These are phyloP conservation scores for Epizoanthus rinbou DNA, from an alignment of 92 coral and sea anemone species.

Conservation along the genomic window DNA sequence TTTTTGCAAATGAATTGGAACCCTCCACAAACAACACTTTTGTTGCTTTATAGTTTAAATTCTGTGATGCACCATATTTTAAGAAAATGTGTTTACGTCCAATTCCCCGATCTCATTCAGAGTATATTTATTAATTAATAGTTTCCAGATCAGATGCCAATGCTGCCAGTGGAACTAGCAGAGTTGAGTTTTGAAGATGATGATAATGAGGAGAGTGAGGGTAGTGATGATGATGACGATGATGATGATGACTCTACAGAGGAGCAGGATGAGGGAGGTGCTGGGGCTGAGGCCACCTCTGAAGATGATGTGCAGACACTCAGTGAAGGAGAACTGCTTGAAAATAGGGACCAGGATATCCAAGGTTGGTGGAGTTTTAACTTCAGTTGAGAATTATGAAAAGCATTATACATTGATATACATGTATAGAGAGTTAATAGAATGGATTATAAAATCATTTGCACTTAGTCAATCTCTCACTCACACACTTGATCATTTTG, in stretches of 20 bases:
- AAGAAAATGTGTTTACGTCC: not conserved
- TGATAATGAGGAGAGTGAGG: slow-evolving; percentile 68
- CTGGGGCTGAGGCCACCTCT: slow-evolving; percentile 34
- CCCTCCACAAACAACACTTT: too few species aligned
- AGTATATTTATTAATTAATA: slow-evolving; percentile 12
- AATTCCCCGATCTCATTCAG: too few species aligned
- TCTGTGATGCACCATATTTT: too few species aligned
- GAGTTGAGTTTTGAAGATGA: slow-evolving; percentile 92
- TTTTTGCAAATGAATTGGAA: too few species aligned
- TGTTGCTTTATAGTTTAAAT: not conserved
- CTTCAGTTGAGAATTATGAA: too few species aligned
- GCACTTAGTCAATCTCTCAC: too few species aligned
- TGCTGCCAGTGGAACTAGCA: slow-evolving; percentile 91
- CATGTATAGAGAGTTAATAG: too few species aligned
- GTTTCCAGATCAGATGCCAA: slow-evolving; percentile 86
- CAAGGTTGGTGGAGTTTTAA: slow-evolving; percentile 3
- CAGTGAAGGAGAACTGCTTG: slow-evolving; percentile 60
- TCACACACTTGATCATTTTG: too few species aligned
- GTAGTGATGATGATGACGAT: slow-evolving; percentile 48
- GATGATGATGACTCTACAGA: slow-evolving; percentile 52
- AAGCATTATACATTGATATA: too few species aligned
- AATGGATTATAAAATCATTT: too few species aligned
- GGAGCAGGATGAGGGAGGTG: slow-evolving; percentile 55
- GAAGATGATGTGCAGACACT: slow-evolving; percentile 61
- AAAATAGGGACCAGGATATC: slow-evolving; percentile 38